A percentile compares a stretch with the other conserved stretches of the same genome.
Conservation (phyloP, 2,888 invertebrate genomes). For the Hydropsyche betteni region DNA sequence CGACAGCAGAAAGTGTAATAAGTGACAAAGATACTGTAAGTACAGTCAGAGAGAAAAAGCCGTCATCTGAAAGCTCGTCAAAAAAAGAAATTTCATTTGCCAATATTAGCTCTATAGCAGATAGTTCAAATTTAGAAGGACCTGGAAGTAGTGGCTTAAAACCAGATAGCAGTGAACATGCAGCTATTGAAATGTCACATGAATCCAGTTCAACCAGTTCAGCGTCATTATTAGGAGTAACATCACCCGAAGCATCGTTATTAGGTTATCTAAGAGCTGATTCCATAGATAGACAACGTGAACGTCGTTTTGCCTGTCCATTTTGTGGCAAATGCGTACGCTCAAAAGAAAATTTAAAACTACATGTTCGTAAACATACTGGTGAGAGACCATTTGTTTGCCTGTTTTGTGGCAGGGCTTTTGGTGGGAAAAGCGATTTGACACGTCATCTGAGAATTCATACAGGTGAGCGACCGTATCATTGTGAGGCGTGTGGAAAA, state of each 20-base stretch:
- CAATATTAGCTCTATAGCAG: slow-evolving; percentile 66
- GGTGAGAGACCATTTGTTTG: slow-evolving; percentile 92
- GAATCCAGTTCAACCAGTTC: slow-evolving; percentile 64
- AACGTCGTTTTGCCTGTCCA: slow-evolving; percentile 84
- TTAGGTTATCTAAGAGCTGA: slow-evolving; percentile 72
- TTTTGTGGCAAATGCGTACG: slow-evolving; percentile 91
- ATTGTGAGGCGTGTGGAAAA: slow-evolving; percentile 92
- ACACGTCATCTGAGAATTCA: slow-evolving; percentile 88
- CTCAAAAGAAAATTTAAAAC: slow-evolving; percentile 86
- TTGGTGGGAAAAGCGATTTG: slow-evolving; percentile 88
- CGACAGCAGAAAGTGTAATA: slow-evolving; percentile 35
- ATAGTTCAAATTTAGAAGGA: slow-evolving; percentile 65
- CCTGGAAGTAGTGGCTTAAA: slow-evolving; percentile 64
- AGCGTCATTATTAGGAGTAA: slow-evolving; percentile 55
- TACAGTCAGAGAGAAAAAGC: slow-evolving; percentile 36
- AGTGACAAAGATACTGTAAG: slow-evolving; percentile 55
- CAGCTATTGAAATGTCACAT: slow-evolving; percentile 30
- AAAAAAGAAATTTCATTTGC: slow-evolving; percentile 64
- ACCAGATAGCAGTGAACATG: slow-evolving; percentile 64
- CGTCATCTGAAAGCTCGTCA: slow-evolving; percentile 55
- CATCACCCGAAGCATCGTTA: slow-evolving; percentile 68
- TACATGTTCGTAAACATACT: slow-evolving; percentile 86
- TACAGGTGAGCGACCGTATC: slow-evolving; percentile 89
- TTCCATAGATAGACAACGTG: slow-evolving; percentile 71
- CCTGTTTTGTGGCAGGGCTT: slow-evolving; percentile 86